Conservation (phyloP, 2,888 invertebrate species). For the Dromius quadrimaculatus region DNA sequence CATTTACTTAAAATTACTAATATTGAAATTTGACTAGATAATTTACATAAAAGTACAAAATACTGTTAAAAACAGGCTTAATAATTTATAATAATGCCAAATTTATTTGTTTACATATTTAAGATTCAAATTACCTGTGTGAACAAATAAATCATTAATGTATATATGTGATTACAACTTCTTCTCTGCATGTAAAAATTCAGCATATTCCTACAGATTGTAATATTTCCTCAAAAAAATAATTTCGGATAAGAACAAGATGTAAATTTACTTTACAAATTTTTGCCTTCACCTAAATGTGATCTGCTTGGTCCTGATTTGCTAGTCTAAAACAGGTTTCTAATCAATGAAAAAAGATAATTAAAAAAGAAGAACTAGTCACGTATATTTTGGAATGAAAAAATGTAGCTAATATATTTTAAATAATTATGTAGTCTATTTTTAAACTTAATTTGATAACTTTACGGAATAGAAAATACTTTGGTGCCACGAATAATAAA, state of each 20-base stretch:
- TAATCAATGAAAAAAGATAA: neutral
- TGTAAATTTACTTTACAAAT: constrained; percentile 6
- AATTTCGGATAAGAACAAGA: neutral
- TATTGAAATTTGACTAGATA: constrained; percentile 34
- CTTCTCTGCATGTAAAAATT: constrained; percentile 23
- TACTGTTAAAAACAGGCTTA: constrained; percentile 33
- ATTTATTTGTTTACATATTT: constrained; percentile 19
- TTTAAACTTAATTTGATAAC: constrained; percentile 23
- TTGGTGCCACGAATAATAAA: constrained; percentile 21
- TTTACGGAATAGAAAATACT: constrained; percentile 1
- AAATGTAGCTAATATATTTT: constrained; percentile 35
- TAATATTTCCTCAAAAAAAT: constrained; percentile 8
- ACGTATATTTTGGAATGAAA: constrained; percentile 24
- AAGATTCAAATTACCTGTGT: neutral
- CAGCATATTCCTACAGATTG: constrained; percentile 30
- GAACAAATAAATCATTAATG: constrained; percentile 19
- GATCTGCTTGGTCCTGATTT: neutral
- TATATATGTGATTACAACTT: constrained; percentile 23
- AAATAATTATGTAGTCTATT: constrained; percentile 31
- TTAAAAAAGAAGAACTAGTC: constrained; percentile 8
- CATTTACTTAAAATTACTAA: constrained; percentile 37
- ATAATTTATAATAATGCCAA: constrained; percentile 28
- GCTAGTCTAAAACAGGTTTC: neutral
- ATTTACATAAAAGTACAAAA: constrained; percentile 37
- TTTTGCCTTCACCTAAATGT: neutral